Base-by-base conservation (phyloP, 2,797 vertebrate species). In the Antrozous pallidus region DNA sequence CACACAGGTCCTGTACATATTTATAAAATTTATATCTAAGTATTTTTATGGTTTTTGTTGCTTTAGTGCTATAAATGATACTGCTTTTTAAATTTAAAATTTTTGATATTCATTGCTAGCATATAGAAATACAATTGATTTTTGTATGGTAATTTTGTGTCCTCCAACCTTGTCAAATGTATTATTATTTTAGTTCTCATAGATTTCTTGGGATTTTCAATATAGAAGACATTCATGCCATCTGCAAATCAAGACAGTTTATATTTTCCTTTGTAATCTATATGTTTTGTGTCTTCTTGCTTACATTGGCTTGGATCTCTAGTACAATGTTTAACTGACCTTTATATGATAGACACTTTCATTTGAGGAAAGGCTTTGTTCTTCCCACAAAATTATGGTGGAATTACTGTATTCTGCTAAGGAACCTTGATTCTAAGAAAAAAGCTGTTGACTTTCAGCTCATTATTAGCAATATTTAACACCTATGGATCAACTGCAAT, bases 351-450 rank as follows among this genome's bases (percentile, higher is more conserved):
- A 63, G 56, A n/a, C 36, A 33, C 13, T 13, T 26, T 49, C 54
- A 71, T 61, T 63, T 75, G 63, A 94, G 51, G 28, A 81, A 70
- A 90, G 78, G 6, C n/a, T 92, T 94, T 80, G 45, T 80, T 38
- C 4, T 47, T 78, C 6, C 7, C 5, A 18, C 58, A 45, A 84
- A 38, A 49, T 40, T 54, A 54, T 49, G 33, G 20, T 51, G 28
- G 38, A 42, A 42, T 91, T 85, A 45, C 28, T 79, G 9, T 33
- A 38, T 85, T 80, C 71, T 63, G 6, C 79, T 67, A 42, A 81
- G 77, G 40, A 85, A 47, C 2, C 40, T 77, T 84, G 12, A n/a
- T 82, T 70, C 63, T 79, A 9, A 89, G 42, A 63, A 90, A 87
- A 79, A 6, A 36, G 36, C 45, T 31, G 3, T 63, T 18, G 17